Evolutionary conservation across 2,113 vertebrate species (phyloP), one percentile per base, ranked within the genome.

Genomic region (Sinocyclocheilus grahami): DNA sequence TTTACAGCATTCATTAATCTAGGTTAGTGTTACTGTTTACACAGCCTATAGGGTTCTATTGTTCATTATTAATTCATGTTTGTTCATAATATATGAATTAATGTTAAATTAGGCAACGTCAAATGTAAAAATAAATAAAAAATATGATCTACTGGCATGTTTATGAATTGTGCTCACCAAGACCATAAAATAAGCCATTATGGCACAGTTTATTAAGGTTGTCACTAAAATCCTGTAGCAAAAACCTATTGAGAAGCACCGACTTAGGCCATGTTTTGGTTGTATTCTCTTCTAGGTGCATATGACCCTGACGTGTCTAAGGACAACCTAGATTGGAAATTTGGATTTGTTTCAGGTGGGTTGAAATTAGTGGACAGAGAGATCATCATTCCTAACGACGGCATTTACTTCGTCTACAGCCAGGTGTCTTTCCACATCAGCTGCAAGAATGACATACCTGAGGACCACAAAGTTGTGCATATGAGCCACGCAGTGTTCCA

Each of bases 401-500:
- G 95, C 27, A 90, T 94, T 24, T 95, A 95, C 90, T 95, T 95
- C 3, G 90, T 95, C 58, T 95, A 95, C 89, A 95, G 92, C 60
- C 95, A 95, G 83, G 94, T 88, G 0, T 94, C 94, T 1, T 95
- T 94, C 85, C 30, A 60, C 1, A 84, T 94, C 16, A 86, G 20
- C 16, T 95, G 95, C 87, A 60, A 20, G 1, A 24, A 12, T 9
- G 77, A 75, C 1, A 0, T 67, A 1, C 2, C 2, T 0, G 53
- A 82, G 0, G 79, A 16, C 0, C 30, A 71, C 0, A 18, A 87
- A 10, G 4, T 89, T 60, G 78, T 94, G 30, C 88, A 94, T 51
- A 58, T 95, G 53, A 94, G 89, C 77, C 93, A 95, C 84, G 72
- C 2, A 0, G 92, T 95, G 27, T 5, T 55, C n/a, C 92, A 92